Conservation (phyloP, 92 coral and sea anemone species). For the Siderastrea siderea region DNA sequence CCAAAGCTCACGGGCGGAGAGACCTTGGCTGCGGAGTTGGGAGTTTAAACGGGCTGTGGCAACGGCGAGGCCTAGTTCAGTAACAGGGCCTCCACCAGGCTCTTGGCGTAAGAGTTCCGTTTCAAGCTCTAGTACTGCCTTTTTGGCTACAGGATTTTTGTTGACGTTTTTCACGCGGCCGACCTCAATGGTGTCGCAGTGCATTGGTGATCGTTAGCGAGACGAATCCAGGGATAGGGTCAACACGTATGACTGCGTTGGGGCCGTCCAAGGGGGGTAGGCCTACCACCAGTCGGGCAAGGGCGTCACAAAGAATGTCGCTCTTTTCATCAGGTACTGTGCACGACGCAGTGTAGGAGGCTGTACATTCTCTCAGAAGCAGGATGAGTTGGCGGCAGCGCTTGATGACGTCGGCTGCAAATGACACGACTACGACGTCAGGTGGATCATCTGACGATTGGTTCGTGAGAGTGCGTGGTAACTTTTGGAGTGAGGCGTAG, state of each 20-base stretch:
- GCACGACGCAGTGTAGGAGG: constrained; percentile 57
- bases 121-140: constrained; percentile 54
- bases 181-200: constrained; percentile 51
- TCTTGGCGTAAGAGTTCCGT: constrained; percentile 43
- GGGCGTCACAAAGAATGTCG: constrained; percentile 44
- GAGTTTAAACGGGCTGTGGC: constrained; percentile 55
- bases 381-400: constrained; percentile 51
- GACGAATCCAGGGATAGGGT: constrained; percentile 63
- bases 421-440: constrained; percentile 49
- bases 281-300: constrained; percentile 44
- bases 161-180: constrained; percentile 8
- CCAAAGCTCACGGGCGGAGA: constrained; percentile 54
- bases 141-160: too few relatives aligned
- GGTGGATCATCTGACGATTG: constrained; percentile 72
- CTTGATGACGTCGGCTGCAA: constrained; percentile 54
- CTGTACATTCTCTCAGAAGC: constrained; percentile 51
- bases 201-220: constrained; percentile 29
- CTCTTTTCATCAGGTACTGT: constrained; percentile 60
- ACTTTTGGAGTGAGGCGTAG: constrained; percentile 65
- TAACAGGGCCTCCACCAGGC: neutral
- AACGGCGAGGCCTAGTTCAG: constrained; percentile 25
- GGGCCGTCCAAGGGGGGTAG: constrained; percentile 64
- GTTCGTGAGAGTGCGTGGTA: constrained; percentile 38
- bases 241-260: constrained; percentile 58
- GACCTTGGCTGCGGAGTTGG: constrained; percentile 29